A percentile compares a stretch with the other conserved stretches of the same genome.
Evolutionary conservation across 2,888 invertebrate species (phyloP).

Genomic region (Argyra leucocephala): DNA sequence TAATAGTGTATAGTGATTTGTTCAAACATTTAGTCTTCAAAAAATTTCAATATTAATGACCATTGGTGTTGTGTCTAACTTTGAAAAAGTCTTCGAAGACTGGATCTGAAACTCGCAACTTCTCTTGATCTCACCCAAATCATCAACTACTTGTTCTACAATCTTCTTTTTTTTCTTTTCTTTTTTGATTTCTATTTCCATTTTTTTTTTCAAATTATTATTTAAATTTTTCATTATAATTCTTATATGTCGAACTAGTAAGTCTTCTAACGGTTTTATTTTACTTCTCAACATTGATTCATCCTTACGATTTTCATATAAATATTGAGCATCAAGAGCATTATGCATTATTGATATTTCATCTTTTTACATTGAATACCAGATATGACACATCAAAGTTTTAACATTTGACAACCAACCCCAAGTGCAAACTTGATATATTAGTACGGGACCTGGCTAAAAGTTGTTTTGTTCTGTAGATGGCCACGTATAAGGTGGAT

Average conservation of each 20-base stretch:
- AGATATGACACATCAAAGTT: conserved; percentile 84
- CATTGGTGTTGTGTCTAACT: conserved; percentile 84
- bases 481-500: too few species aligned
- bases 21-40: conserved; percentile 76
- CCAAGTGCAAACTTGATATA: conserved; percentile 91
- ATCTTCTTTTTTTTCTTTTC: too few species aligned
- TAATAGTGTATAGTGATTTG: conserved; percentile 93
- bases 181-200: too few species aligned
- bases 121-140: conserved; percentile 62
- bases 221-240: conserved; percentile 78
- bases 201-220: too few species aligned
- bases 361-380: conserved; percentile 72
- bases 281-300: conserved; percentile 85
- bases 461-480: too few species aligned
- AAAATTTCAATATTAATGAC: conserved; percentile 92
- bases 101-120: conserved; percentile 64
- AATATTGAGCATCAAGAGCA: conserved; percentile 90
- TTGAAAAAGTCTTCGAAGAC: conserved; percentile 59
- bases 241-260: conserved; percentile 83
- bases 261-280: conserved; percentile 86
- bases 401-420: conserved; percentile 97
- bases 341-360: conserved; percentile 96
- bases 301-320: conserved; percentile 91
- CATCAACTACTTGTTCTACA: conserved; percentile 49
- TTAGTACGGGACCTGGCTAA: too few species aligned